These are phyloP conservation scores for Dynastes hyllus DNA, from an alignment of 2,888 invertebrate genomes.

Conservation along the genomic window DNA sequence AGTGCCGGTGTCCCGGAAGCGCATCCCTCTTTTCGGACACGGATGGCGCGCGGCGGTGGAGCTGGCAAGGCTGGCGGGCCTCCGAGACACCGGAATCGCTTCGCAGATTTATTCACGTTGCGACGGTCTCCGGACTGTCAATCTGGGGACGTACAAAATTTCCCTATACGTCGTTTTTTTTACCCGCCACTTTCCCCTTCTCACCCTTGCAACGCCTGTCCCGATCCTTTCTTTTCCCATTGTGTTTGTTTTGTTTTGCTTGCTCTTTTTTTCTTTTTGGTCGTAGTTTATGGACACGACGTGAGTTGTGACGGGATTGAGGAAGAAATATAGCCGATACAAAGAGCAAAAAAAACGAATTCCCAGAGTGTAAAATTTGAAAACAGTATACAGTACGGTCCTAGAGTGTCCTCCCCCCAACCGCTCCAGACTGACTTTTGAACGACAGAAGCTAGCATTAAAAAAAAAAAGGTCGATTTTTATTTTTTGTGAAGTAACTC, in stretches of 20 bases:
- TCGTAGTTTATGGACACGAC: constrained; percentile 2
- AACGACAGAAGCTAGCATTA: too few species aligned
- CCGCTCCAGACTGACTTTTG: too few species aligned
- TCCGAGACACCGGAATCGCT: constrained; percentile 64
- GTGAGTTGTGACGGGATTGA: background rate
- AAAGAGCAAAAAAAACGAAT: background rate
- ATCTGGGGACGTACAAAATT: constrained; percentile 60
- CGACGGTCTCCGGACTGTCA: constrained; percentile 69
- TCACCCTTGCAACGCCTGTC: background rate
- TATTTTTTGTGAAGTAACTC: too few species aligned
- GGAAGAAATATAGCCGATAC: background rate
- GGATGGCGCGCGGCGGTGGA: constrained; percentile 63
- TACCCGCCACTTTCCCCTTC: background rate
- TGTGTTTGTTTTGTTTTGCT: background rate
- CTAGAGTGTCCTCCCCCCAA: too few species aligned
- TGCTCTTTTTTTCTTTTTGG: background rate
- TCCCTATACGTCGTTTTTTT: constrained; percentile 49
- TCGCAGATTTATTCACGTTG: constrained; percentile 67
- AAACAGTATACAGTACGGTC: too few species aligned
- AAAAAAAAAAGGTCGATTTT: too few species aligned
- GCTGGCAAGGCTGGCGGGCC: constrained; percentile 53
- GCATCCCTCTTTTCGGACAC: constrained; percentile 62
- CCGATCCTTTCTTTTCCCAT: background rate
- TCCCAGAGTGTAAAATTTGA: background rate
- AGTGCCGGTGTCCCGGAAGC: constrained; percentile 67